Evolutionary conservation across 1,140 invertebrate genomes (phyloP), one percentile per base, ranked within the genome.

Genomic region (Cecropterus lyciades): DNA sequence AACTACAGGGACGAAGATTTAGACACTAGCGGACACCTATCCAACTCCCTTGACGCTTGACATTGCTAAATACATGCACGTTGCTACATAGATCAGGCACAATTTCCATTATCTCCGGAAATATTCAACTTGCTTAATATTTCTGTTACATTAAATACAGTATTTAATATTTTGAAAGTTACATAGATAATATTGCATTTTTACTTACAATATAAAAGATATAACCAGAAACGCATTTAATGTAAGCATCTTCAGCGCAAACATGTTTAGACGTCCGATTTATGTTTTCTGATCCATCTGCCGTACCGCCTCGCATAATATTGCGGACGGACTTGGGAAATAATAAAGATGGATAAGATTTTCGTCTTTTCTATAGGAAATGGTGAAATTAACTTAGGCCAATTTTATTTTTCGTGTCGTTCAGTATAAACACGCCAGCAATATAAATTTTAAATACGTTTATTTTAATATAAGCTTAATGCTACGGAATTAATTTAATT

Each of bases 221-320:
- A 55, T 40, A 56, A 42, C 52, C 55, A 70, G 40, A 70, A 76
- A 80, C 73, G 72, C 70, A 68, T 65, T 77, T 70, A 70, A 65
- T 66, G 69, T 76, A 79, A 84, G 71, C 71, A 74, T 79, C 80
- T 83, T 79, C 69, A 80, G 63, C 77, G 73, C 73, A 85, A 89
- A 89, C 81, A 89, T 87, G 80, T 85, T 89, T 85, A 87, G 78
- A 85, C 80, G 72, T 82, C 72, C 83, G 81, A 90, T 88, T 87
- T 88, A 90, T 87, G 83, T 87, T 82, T 88, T 86, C 82, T 87
- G 79, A 86, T 88, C 85, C 84, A 87, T 88, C 83, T 84, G 80
- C 79, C 78, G 60, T 81, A 74, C 75, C 72, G 78, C 78, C 79
- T 82, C 77, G 84, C 80, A 84, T 89, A 87, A 87, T 87, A 88